phyloP scores from a whole-genome alignment of 1,140 invertebrate genomes.

The Diorhabda elongata region DNA sequence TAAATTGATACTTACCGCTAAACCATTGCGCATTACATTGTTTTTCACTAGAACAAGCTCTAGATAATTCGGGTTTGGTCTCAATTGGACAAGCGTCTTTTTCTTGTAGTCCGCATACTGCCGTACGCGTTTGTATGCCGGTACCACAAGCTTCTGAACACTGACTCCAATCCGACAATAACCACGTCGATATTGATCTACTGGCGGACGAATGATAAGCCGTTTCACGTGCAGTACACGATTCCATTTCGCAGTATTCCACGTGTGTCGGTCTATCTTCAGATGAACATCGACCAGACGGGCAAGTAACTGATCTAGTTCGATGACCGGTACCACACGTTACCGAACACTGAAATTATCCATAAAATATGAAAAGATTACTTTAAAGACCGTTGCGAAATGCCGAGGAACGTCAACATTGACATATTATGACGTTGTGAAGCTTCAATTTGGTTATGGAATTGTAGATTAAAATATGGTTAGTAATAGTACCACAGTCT shows the following conservation, averaged over 20 bases:
- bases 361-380: neutral
- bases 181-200: constrained; percentile 41
- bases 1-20: constrained; percentile 38
- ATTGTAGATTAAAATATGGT: too few relatives aligned
- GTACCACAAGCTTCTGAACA: constrained; percentile 53
- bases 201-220: constrained; percentile 2
- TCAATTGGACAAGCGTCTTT: constrained; percentile 49
- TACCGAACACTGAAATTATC: constrained; percentile 55
- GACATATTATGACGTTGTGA: too few relatives aligned
- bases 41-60: constrained; percentile 59
- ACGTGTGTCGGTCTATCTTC: constrained; percentile 46
- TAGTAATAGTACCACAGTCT: too few relatives aligned
- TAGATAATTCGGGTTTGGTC: constrained; percentile 54
- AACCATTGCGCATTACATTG: constrained; percentile 67
- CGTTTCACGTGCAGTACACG: constrained; percentile 27
- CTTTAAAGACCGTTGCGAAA: too few relatives aligned
- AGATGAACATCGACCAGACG: constrained; percentile 36
- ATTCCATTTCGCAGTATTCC: constrained; percentile 55
- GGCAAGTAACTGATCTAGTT: constrained; percentile 47
- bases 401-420: too few relatives aligned
- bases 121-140: constrained; percentile 55
- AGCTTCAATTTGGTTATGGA: too few relatives aligned
- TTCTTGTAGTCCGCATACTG: constrained; percentile 47
- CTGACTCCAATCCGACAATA: constrained; percentile 50
- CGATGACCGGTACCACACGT: constrained; percentile 65